Evolutionary conservation across 2,797 vertebrate species (phyloP).

Genomic region (Tokudaia muenninki): DNA sequence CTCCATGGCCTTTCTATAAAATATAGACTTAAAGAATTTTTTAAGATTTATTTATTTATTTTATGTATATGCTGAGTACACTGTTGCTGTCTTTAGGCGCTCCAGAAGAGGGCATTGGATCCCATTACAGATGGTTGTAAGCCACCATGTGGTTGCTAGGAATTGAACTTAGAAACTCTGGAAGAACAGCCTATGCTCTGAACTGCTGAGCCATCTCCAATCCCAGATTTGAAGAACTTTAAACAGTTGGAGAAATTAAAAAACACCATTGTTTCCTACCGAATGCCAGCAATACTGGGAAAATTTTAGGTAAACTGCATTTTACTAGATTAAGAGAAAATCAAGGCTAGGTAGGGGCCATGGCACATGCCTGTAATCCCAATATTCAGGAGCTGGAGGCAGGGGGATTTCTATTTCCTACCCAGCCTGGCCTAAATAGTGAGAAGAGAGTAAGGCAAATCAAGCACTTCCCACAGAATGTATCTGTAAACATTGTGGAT

Average conservation of each 20-base stretch:
- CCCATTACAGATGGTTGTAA: not conserved
- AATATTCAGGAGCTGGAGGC: not conserved
- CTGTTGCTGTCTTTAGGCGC: not conserved
- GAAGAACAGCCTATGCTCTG: not conserved
- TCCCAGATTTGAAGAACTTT: conserved; percentile 10
- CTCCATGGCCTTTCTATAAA: conserved; percentile 1
- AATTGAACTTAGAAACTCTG: not conserved
- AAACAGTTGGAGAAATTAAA: conserved; percentile 67
- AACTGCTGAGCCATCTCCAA: not conserved
- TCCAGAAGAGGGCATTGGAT: not conserved
- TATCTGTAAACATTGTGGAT: conserved; percentile 38
- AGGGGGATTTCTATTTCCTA: not conserved
- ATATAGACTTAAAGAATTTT: conserved; percentile 18
- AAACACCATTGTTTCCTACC: conserved; percentile 32
- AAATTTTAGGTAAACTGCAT: conserved; percentile 30
- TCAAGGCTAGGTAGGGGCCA: not conserved
- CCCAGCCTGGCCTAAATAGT: not conserved
- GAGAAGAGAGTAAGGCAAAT: not conserved
- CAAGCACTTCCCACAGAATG: not conserved
- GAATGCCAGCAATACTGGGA: conserved; percentile 21
- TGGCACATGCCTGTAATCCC: not conserved
- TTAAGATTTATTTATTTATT: not conserved
- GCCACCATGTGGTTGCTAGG: not conserved
- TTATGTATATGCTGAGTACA: not conserved
- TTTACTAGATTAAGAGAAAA: conserved; percentile 33